phyloP scores from a whole-genome alignment of 2,888 invertebrate genomes.

The Odontomyia ornata region DNA sequence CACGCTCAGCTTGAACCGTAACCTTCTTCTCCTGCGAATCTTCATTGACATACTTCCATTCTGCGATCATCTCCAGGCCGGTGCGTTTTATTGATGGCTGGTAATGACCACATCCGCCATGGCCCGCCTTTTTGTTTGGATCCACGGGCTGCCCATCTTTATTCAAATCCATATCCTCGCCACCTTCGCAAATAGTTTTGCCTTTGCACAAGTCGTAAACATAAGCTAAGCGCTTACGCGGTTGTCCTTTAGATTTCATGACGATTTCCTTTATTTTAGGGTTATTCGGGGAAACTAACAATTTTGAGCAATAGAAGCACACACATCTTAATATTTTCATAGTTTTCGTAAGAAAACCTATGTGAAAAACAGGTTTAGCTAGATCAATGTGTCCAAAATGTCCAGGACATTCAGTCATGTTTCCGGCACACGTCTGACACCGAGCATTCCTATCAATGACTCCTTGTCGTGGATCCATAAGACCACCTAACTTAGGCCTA shows the following conservation, averaged over 20 bases:
- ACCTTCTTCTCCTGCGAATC: constrained; percentile 98
- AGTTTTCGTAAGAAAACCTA: constrained; percentile 96
- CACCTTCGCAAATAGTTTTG: constrained; percentile 97
- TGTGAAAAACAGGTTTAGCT: constrained; percentile 98
- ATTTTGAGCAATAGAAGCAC: constrained; percentile 98
- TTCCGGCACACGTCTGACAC: constrained; percentile 96
- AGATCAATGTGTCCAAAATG: constrained; percentile 99
- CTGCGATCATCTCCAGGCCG: constrained; percentile 93
- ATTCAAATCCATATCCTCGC: constrained; percentile 94
- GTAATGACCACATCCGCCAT: constrained; percentile 98
- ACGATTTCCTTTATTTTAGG: constrained; percentile 70
- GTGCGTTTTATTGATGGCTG: constrained; percentile 91
- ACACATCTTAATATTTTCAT: constrained; percentile 98
- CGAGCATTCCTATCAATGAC: constrained; percentile 93
- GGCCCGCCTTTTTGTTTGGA: constrained; percentile 70
- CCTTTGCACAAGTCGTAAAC: constrained; percentile 98
- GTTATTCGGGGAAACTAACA: constrained; percentile 93
- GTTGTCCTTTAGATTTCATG: constrained; percentile 95
- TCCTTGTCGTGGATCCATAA: constrained; percentile 99
- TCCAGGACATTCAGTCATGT: constrained; percentile 98
- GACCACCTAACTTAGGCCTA: constrained; percentile 94
- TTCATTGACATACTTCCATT: constrained; percentile 99
- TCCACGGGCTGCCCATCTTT: constrained; percentile 73
- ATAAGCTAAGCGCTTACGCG: constrained; percentile 91
- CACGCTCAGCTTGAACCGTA: constrained; percentile 90